Base-by-base conservation (phyloP, 2,113 vertebrate species). In the Nothocercus julius region DNA sequence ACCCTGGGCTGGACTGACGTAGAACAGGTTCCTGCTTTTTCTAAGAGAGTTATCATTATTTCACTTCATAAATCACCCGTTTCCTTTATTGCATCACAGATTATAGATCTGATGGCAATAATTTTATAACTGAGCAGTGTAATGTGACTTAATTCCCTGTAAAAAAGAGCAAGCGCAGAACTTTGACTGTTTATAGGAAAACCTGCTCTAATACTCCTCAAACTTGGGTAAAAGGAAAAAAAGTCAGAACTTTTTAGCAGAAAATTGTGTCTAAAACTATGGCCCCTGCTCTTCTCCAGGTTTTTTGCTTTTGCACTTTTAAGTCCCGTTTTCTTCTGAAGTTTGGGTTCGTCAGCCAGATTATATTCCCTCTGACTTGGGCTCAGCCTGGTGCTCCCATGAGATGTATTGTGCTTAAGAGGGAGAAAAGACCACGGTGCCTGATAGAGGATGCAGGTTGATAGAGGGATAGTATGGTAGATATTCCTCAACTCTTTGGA, bases 281-380 rank as follows among this genome's bases (percentile, higher is more conserved):
- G 44, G 20, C 28, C 1, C 1, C 19, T 36, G 28, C 20, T 32
- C 7, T 51, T 45, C 18, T 44, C 21, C 17, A 13, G 13, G 9
- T 18, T 51, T 72, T 38, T 44, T 24, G 19, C 17, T 58, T 34
- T 40, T 10, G 13, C 20, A 28, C 17, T 20, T 74, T 74, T 19
- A 32, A 0, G 3, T 30, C 32, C 13, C 25, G 32, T 67, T 86
- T 21, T 56, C 21, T 73, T 63, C 76, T 63, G 27, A 34, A 54
- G 24, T 7, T 42, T 72, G 40, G 19, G 22, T 58, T 67, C 10
- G 5, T 63, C 59, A 51, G 13, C 13, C 11, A 7, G 11, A 5
- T 72, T 16, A 9, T 38, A 13, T 11, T 44, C 63, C 34, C 5
- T 6, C 11, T n/a, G 51, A 30, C 11, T 32, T 12, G 12, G 0